These are phyloP conservation scores for Nipponacmea schrenckii DNA, from an alignment of 2,888 invertebrate species.

Conservation along the genomic window DNA sequence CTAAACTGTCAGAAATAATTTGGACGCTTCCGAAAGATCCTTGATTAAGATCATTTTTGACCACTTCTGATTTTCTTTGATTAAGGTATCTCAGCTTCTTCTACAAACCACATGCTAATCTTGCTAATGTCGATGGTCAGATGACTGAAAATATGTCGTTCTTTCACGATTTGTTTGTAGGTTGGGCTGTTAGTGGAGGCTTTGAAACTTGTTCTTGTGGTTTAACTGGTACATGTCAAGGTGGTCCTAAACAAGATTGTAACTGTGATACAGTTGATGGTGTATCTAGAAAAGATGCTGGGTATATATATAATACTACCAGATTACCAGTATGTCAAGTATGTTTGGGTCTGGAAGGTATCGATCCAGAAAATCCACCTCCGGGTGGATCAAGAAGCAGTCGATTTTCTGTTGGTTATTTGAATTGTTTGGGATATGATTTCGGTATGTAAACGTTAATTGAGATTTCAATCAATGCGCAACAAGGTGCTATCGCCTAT, in stretches of 20 bases:
- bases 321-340: constrained; percentile 35
- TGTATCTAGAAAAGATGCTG: constrained; percentile 20
- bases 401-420: neutral
- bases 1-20: too few species aligned
- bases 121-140: too few species aligned
- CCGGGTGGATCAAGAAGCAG: constrained; percentile 12
- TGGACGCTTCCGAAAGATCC: too few species aligned
- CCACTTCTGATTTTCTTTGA: too few species aligned
- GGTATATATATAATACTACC: constrained; percentile 26
- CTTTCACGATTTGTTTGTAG: constrained; percentile 23
- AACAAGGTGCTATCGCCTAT: too few species aligned
- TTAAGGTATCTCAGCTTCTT: too few species aligned
- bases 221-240: constrained; percentile 37
- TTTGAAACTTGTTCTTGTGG: constrained; percentile 46
- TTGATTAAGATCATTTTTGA: too few species aligned
- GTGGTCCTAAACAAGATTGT: constrained; percentile 35
- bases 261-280: constrained; percentile 46
- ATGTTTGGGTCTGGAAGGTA: constrained; percentile 17
- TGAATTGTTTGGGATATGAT: neutral
- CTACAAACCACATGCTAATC: too few species aligned
- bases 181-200: constrained; percentile 40
- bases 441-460: neutral
- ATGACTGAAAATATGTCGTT: too few species aligned
- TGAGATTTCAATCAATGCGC: neutral
- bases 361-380: neutral